phyloP scores from a whole-genome alignment of 1,140 invertebrate genomes.

The Akabosia matsudoensis region DNA sequence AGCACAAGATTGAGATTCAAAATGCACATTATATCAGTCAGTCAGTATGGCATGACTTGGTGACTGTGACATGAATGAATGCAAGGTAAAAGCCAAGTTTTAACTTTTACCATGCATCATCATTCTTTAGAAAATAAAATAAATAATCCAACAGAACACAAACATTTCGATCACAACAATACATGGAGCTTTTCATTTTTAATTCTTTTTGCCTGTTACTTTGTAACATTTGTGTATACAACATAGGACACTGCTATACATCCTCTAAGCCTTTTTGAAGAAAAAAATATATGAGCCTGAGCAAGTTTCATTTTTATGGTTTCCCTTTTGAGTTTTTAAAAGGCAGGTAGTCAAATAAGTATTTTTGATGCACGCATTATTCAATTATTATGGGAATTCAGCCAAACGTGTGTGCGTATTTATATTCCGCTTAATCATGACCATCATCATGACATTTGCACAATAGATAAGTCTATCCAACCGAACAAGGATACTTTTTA shows the following conservation, averaged over 20 bases:
- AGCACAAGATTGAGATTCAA: no score
- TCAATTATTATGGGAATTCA: no score
- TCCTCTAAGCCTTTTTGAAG: background rate
- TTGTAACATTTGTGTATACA: background rate
- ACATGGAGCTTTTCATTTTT: background rate
- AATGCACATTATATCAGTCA: no score
- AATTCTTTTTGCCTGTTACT: background rate
- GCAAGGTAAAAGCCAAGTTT: background rate
- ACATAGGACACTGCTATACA: background rate
- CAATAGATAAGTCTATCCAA: slow-evolving; percentile 8
- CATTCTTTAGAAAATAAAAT: background rate
- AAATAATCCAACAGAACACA: background rate
- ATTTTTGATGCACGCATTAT: background rate
- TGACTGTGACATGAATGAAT: background rate
- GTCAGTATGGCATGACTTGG: no score
- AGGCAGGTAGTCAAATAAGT: background rate
- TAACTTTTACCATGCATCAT: slow-evolving; percentile 20
- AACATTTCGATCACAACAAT: background rate
- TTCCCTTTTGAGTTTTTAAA: background rate
- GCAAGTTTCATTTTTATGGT: background rate
- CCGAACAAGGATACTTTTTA: slow-evolving; percentile 15
- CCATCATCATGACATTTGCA: slow-evolving; percentile 8
- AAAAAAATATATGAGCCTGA: background rate
- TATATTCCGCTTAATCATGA: slow-evolving; percentile 21
- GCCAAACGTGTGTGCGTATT: background rate